Base-by-base conservation (phyloP, 1,140 invertebrate genomes). In the Leptopilina clavipes region DNA sequence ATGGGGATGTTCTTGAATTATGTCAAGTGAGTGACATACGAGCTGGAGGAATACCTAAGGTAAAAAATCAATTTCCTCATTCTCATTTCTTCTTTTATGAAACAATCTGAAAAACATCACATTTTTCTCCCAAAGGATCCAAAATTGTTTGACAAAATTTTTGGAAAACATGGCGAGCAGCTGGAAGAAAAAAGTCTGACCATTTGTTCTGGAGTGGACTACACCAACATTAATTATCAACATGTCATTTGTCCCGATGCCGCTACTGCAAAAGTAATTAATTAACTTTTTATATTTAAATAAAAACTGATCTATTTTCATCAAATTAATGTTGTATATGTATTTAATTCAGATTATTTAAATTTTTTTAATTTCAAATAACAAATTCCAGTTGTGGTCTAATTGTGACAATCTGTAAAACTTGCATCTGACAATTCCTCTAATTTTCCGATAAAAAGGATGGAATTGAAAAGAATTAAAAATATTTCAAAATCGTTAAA, bases 161-260 rank as follows among this genome's bases (percentile, higher is more conserved):
- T 91, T 22, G 93, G 92, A 79, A 97, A 96, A 88, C 94, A 97
- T 86, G 92, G 92, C 12, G 94, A 96, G 72, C 94, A 94, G 79
- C 87, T 99, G 52, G 98, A 99, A 85, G 97, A 98, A 70, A 96
- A 97, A 87, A 98, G 97, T 59, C 90, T 99, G n/a, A 99, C 98
- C 70, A 97, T 99, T 82, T 99, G 98, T 90, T 98, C 97, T 87
- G 98, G 98, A n/a, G 96, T 97, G 18, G 98, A 99, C 92, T 97
- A 99, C 89, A 99, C 99, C 83, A 99, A 99, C 90, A 98, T 99
- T 88, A 98, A 97, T 91, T 98, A 98, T 90, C 97, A 98, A 82
- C 97, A 99, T 91, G 94, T 99, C 81, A 95, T 99, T 45, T 99
- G 97, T 88, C 95, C 96, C 22, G 96, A 98, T 92, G 93, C 95